A percentile compares a stretch with the other conserved stretches of the same genome.
Evolutionary conservation across 2,113 vertebrate genomes (phyloP).

Genomic region (Carollia perspicillata): DNA sequence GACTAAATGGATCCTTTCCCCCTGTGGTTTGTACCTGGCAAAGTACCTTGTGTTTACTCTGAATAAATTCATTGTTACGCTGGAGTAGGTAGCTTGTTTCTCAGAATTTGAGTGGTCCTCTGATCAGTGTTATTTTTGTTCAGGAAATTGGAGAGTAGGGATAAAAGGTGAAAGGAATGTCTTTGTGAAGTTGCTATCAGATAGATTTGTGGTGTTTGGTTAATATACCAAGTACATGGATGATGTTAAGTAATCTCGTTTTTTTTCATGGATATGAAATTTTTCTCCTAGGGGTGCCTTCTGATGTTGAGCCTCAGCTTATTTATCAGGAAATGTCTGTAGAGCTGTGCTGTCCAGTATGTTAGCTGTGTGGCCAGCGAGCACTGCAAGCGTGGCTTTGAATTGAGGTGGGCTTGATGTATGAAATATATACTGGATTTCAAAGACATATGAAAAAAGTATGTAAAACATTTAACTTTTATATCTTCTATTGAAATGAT

Average conservation of each 20-base stretch:
- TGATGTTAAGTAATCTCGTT: background rate
- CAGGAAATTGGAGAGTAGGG: background rate
- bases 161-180: background rate
- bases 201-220: background rate
- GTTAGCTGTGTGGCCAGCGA: background rate
- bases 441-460: background rate
- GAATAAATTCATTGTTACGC: slow-evolving; percentile 79
- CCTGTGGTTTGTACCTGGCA: slow-evolving; percentile 75
- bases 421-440: background rate
- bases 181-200: background rate
- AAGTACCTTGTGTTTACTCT: slow-evolving; percentile 75
- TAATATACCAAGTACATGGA: background rate
- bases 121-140: slow-evolving; percentile 37
- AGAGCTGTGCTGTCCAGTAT: accelerated
- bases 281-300: background rate
- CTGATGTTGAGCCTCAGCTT: background rate
- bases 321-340: background rate
- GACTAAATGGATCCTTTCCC: slow-evolving; percentile 68
- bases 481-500: background rate
- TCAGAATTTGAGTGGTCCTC: slow-evolving; percentile 3
- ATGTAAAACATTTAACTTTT: background rate
- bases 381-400: background rate
- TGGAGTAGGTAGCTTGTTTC: slow-evolving; percentile 50
- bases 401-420: background rate
- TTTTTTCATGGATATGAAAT: background rate